Conservation (phyloP, 2,797 vertebrate species). For the Zenarchopterus dispar region DNA sequence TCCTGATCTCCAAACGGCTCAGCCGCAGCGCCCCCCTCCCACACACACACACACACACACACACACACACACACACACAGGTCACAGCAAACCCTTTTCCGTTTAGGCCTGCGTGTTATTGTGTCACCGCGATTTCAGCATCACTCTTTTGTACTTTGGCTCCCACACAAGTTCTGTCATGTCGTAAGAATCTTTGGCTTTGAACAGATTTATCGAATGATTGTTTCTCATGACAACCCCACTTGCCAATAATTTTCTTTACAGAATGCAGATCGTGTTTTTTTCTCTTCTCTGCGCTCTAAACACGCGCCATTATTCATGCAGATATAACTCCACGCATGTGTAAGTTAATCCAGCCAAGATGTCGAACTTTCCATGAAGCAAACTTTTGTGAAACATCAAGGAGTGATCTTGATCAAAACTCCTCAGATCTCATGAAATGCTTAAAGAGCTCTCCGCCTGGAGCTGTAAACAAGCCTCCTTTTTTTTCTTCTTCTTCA, state of each 20-base stretch:
- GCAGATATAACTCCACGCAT: conserved; percentile 11
- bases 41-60: no score
- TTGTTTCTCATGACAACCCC: no score
- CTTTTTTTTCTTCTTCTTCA: neutral
- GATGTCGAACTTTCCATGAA: conserved; percentile 18
- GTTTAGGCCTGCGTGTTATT: neutral
- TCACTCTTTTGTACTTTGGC: neutral
- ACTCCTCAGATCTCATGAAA: neutral
- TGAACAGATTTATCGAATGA: no score
- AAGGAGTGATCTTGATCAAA: neutral
- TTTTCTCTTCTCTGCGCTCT: neutral
- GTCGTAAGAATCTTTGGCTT: neutral
- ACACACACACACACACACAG: no score
- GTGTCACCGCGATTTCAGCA: neutral
- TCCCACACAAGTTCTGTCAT: neutral
- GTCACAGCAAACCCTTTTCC: no score
- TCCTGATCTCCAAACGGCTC: no score
- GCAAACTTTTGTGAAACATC: conserved; percentile 7
- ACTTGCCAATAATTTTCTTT: no score
- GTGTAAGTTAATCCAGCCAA: neutral
- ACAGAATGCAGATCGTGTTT: no score
- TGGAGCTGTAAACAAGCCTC: conserved; percentile 5
- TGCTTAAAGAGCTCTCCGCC: neutral
- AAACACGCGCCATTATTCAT: neutral
- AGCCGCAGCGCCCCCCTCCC: no score